Evolutionary conservation across 2,797 vertebrate species (phyloP).

Genomic region (Micromesistius poutassou): DNA sequence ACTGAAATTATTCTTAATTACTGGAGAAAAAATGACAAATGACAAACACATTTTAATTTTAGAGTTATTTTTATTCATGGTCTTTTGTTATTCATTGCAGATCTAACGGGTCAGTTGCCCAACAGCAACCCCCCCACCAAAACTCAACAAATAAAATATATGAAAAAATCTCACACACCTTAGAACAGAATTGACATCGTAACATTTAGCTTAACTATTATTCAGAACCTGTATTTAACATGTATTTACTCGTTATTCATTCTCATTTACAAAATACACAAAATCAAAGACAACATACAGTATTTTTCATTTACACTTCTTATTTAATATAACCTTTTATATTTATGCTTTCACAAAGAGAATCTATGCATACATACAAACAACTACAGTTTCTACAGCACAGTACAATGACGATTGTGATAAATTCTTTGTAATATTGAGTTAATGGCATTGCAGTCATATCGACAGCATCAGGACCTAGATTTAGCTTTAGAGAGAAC

Average conservation of each 20-base stretch:
- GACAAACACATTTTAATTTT: conserved; percentile 40
- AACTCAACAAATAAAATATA: conserved; percentile 60
- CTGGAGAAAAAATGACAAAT: not conserved
- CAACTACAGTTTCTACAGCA: conserved; percentile 87
- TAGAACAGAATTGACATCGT: conserved; percentile 66
- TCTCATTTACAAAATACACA: conserved; percentile 78
- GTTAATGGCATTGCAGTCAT: conserved; percentile 70
- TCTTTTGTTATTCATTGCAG: conserved; percentile 62
- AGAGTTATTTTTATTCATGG: conserved; percentile 67
- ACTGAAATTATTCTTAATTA: not conserved
- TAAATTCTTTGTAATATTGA: conserved; percentile 70
- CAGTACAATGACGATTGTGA: conserved; percentile 79
- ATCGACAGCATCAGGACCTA: conserved; percentile 68
- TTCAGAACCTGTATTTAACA: conserved; percentile 68
- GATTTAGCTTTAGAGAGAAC: conserved; percentile 61
- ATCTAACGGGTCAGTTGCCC: conserved; percentile 57
- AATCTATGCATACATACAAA: conserved; percentile 82
- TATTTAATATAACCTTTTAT: conserved; percentile 62
- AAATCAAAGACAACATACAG: conserved; percentile 77
- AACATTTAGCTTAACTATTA: conserved; percentile 73
- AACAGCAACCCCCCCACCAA: conserved; percentile 50
- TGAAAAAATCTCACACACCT: conserved; percentile 60
- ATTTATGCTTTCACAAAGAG: conserved; percentile 75
- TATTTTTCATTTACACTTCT: conserved; percentile 72
- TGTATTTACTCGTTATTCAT: conserved; percentile 68